A percentile compares a stretch with the other conserved stretches of the same genome.
phyloP scores from a whole-genome alignment of 2,888 invertebrate genomes.

The Strigamia maritima region DNA sequence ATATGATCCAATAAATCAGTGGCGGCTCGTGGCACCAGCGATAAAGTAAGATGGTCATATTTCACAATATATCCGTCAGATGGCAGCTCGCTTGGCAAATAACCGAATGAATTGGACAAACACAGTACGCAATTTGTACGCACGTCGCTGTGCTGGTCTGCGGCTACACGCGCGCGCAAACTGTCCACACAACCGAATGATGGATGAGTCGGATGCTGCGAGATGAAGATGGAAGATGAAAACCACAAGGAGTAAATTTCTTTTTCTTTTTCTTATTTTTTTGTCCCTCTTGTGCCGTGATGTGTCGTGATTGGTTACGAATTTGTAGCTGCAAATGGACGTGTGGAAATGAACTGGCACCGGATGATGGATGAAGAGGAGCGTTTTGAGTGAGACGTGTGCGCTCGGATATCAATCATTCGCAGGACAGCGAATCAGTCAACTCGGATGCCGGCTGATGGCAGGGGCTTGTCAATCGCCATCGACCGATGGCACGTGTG shows the following conservation, averaged over 20 bases:
- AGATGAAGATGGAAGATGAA: not conserved
- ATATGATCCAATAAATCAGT: conserved; percentile 41
- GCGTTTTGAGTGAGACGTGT: not conserved
- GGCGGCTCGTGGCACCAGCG: conserved; percentile 28
- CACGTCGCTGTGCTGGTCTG: not conserved
- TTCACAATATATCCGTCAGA: conserved; percentile 36
- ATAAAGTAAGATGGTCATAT: conserved; percentile 41
- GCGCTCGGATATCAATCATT: not conserved
- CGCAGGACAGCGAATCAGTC: not conserved
- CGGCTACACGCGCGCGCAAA: not conserved
- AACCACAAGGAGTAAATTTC: not conserved
- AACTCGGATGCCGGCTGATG: not conserved
- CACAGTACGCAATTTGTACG: conserved; percentile 11
- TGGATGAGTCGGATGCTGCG: not conserved
- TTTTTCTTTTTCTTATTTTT: not conserved
- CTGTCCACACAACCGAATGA: not conserved
- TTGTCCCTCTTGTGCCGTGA: no score
- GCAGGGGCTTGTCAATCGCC: not conserved
- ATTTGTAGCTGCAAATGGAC: not conserved
- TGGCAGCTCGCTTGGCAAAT: conserved; percentile 21
- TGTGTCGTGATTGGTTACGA: not conserved
- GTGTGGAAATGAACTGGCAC: not conserved
- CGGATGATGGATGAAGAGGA: not conserved
- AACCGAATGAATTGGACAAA: conserved; percentile 29
- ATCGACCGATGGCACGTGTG: not conserved